Base-by-base conservation (phyloP, 2,797 vertebrate genomes). In the Pelodytes ibericus region DNA sequence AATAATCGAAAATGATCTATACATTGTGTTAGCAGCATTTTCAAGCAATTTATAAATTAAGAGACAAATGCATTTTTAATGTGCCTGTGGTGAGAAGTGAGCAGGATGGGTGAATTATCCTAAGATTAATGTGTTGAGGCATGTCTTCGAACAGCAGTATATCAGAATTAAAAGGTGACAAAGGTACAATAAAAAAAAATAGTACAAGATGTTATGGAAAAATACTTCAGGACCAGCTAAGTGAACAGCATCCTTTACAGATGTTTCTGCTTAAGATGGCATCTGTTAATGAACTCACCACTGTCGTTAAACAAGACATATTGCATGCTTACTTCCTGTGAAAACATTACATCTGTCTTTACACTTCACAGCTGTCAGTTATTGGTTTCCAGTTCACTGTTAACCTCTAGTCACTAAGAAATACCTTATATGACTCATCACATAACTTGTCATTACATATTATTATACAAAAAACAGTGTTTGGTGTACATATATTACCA, bases 221-320 rank as follows among this genome's bases (percentile, higher is more conserved):
- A 67, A 78, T 78, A 78, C 31, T 68, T 67, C 44, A n/a, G 16
- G 72, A 56, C 41, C 36, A 62, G 51, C 36, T 25, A 60, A 66
- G 27, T 39, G 63, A 72, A 56, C 15, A 53, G 47, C 56, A 44
- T 68, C 31, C 31, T 61, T 68, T 15, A 26, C 76, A 72, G 36
- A 68, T 78, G 76, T 67, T 78, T 68, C 56, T 78, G 63, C 56
- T 78, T 68, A 72, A 36, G 44, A 5, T 72, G 70, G 70, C 44
- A 78, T 72, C 57, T 72, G 70, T 49, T 78, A 78, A 67, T 78
- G 68, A 78, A 68, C 39, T 61, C 63, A 22, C 29, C 70, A 78
- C 9, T 8, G 62, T 56, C 24, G 49, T 71, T 63, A 51, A 66
- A 66, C 22, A 60, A 71, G 61, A 49, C 39, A 26, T 72, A 71